Conservation (phyloP, 30 jellyfish, hydroid and myxozoan genomes). For the Hydractinia echinata region DNA sequence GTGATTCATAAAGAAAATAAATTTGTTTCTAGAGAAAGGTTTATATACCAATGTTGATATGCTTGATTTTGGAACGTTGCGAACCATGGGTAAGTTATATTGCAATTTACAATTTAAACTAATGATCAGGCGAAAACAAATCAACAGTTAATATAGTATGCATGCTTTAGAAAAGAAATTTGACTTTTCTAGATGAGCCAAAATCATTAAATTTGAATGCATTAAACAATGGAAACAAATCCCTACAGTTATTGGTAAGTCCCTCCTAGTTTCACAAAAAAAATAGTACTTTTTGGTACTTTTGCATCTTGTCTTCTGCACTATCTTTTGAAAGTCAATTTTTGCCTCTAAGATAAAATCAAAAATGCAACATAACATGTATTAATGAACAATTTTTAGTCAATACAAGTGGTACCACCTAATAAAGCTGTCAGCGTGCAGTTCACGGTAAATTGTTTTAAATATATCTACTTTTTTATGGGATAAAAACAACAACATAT, state of each 20-base stretch:
- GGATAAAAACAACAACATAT: not conserved
- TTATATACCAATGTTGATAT: slow-evolving; percentile 74
- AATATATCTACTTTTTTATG: not conserved
- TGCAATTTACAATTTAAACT: no score
- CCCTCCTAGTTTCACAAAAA: no score
- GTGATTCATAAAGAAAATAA: no score
- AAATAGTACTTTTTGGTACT: no score
- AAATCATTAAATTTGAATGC: slow-evolving; percentile 73
- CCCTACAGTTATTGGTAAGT: slow-evolving; percentile 72
- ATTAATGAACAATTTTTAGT: slow-evolving; percentile 30
- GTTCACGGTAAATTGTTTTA: slow-evolving; percentile 55
- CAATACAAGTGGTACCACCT: slow-evolving; percentile 64
- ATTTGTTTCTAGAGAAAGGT: slow-evolving; percentile 57
- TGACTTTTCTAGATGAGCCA: slow-evolving; percentile 63
- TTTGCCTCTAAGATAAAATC: no score
- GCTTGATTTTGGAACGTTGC: slow-evolving; percentile 85
- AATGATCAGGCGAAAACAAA: no score
- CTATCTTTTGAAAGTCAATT: no score
- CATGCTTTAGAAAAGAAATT: not conserved
- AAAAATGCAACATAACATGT: not conserved
- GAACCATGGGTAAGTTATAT: slow-evolving; percentile 85
- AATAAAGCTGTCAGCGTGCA: slow-evolving; percentile 70
- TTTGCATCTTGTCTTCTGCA: no score
- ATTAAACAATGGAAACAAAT: slow-evolving; percentile 71
- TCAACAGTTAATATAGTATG: no score